Percentiles rank a stretch among this genome's conserved stretches.
Conservation (phyloP, 2,797 vertebrate genomes). For the Acanthurus tractus region DNA sequence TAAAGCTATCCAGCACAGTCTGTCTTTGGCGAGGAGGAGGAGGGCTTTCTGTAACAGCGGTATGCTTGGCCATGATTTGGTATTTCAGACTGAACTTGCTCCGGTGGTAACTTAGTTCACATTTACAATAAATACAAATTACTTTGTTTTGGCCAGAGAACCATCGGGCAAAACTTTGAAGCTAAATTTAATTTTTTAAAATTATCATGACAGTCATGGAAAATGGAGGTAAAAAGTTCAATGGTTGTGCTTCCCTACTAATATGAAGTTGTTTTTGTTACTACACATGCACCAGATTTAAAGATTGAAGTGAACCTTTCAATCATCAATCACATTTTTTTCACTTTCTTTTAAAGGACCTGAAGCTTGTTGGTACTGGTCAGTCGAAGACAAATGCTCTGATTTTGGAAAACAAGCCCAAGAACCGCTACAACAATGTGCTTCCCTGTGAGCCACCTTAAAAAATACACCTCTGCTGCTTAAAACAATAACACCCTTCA, state of each 20-base stretch:
- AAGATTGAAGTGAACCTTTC: not conserved
- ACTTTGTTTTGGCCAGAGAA: too few relatives aligned
- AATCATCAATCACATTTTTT: not conserved
- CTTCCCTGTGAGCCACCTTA: slow-evolving; percentile 91
- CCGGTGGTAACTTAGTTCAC: too few relatives aligned
- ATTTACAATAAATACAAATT: too few relatives aligned
- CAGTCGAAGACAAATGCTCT: slow-evolving; percentile 89
- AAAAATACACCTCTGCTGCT: slow-evolving; percentile 29
- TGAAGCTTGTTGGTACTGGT: slow-evolving; percentile 89
- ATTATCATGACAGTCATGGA: not conserved
- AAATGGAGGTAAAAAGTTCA: not conserved
- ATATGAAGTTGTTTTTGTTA: not conserved
- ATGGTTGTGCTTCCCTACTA: not conserved
- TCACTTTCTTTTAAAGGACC: slow-evolving; percentile 83
- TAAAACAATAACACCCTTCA: slow-evolving; percentile 12
- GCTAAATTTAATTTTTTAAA: too few relatives aligned
- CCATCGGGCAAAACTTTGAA: too few relatives aligned
- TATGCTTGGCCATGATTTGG: too few relatives aligned
- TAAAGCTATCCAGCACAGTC: too few relatives aligned
- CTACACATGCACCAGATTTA: not conserved
- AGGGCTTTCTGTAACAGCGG: too few relatives aligned
- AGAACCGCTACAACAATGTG: slow-evolving; percentile 98
- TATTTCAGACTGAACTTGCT: too few relatives aligned
- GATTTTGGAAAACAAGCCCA: slow-evolving; percentile 90
- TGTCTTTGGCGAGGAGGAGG: too few relatives aligned